phyloP scores from a whole-genome alignment of 2,888 invertebrate species.

The Stramonita haemastoma region DNA sequence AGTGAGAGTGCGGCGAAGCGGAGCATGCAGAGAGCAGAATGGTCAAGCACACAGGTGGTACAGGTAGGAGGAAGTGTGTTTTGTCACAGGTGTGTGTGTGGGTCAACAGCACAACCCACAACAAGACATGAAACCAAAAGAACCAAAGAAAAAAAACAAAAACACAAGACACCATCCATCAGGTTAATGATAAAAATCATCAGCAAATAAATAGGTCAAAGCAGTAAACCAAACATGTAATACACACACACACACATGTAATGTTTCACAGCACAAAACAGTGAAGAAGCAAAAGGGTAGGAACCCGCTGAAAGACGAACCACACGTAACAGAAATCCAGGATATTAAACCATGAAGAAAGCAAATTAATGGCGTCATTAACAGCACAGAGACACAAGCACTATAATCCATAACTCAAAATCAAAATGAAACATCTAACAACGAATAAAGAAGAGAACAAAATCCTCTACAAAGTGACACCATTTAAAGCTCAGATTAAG shows the following conservation, averaged over 20 bases:
- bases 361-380: too few species aligned
- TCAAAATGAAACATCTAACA: background rate
- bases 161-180: slow-evolving; percentile 25
- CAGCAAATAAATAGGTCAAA: slow-evolving; percentile 16
- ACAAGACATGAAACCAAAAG: slow-evolving; percentile 34
- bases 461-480: background rate
- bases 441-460: background rate
- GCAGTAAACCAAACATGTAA: background rate
- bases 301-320: background rate
- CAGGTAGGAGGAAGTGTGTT: slow-evolving; percentile 20
- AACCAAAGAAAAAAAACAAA: slow-evolving; percentile 35
- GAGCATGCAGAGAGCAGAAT: slow-evolving; percentile 50
- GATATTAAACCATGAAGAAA: background rate
- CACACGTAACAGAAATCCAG: background rate
- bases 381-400: background rate
- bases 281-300: background rate
- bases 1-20: slow-evolving; percentile 57
- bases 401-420: background rate
- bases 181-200: slow-evolving; percentile 5
- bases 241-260: background rate
- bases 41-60: slow-evolving; percentile 49
- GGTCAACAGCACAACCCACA: slow-evolving; percentile 27
- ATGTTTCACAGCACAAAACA: background rate
- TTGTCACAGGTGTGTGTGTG: background rate
- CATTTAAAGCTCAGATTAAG: too few species aligned